A percentile compares a stretch with the other conserved stretches of the same genome.
Conservation (phyloP, 2,113 vertebrate species). For the Mastomys coucha region DNA sequence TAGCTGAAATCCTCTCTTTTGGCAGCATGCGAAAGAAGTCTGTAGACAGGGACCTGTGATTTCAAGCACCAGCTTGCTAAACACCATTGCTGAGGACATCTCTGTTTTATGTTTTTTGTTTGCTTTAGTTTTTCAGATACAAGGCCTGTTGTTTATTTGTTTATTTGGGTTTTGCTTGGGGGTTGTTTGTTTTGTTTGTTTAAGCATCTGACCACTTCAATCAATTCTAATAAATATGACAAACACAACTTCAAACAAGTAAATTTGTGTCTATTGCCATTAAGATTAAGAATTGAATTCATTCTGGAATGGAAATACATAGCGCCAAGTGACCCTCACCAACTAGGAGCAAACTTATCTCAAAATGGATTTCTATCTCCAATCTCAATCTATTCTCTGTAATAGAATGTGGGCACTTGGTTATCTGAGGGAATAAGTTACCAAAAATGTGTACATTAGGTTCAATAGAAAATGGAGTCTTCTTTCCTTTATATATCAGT, state of each 20-base stretch:
- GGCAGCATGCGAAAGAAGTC: conserved; percentile 60
- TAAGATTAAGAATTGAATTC: conserved; percentile 21
- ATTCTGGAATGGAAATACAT: conserved; percentile 31
- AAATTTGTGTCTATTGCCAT: conserved; percentile 24
- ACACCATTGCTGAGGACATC: background rate
- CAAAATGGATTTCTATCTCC: conserved; percentile 29
- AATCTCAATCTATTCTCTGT: conserved; percentile 20
- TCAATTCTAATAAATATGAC: conserved; percentile 62
- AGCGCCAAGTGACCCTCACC: conserved; percentile 14
- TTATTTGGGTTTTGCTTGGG: background rate
- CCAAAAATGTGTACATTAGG: background rate
- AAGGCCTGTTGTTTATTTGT: background rate
- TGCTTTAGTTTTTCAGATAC: background rate
- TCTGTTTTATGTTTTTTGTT: background rate
- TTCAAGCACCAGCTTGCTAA: conserved; percentile 63
- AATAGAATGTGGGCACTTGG: background rate
- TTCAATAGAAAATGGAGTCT: background rate
- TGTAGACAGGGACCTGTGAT: conserved; percentile 22
- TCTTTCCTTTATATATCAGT: background rate
- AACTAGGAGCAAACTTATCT: conserved; percentile 19
- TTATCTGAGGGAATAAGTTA: background rate
- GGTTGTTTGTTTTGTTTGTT: background rate
- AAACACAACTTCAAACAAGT: conserved; percentile 58
- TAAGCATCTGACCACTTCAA: conserved; percentile 56
- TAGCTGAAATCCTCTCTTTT: conserved; percentile 71